phyloP scores from a whole-genome alignment of 2,113 vertebrate species.

The Forbesichthys papilliferus region DNA sequence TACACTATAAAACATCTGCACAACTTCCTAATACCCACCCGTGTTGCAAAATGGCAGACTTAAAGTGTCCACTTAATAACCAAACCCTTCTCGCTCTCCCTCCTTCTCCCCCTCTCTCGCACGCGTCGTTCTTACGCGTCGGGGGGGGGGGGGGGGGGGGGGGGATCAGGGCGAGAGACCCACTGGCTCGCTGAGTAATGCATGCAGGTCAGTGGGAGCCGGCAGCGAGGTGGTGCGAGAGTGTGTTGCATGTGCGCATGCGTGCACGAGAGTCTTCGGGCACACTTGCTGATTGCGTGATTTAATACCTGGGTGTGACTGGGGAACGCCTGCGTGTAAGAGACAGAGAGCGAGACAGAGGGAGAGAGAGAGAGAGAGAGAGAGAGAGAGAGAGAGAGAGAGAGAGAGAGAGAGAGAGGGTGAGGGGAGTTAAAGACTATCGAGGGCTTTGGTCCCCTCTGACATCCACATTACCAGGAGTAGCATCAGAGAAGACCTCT shows the following conservation, averaged over 20 bases:
- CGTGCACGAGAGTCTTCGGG: background rate
- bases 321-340: background rate
- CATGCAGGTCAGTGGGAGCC: conserved; percentile 51
- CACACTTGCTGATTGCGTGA: background rate
- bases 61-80: conserved; percentile 42
- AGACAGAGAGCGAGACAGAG: background rate
- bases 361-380: background rate
- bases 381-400: conserved; percentile 17
- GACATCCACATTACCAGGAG: too few species aligned
- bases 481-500: too few species aligned
- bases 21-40: conserved; percentile 17
- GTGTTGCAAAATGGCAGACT: conserved; percentile 23
- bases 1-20: conserved; percentile 13
- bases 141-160: conserved; percentile 8
- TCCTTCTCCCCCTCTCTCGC: background rate
- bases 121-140: background rate
- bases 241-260: background rate
- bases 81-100: conserved; percentile 30
- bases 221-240: conserved; percentile 21
- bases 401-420: conserved; percentile 22
- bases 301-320: background rate
- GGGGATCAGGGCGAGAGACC: conserved; percentile 11
- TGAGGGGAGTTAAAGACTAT: background rate
- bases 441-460: too few species aligned
- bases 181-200: conserved; percentile 47